Evolutionary conservation across 2,797 vertebrate species (phyloP).

Genomic region (Erpetoichthys calabaricus): DNA sequence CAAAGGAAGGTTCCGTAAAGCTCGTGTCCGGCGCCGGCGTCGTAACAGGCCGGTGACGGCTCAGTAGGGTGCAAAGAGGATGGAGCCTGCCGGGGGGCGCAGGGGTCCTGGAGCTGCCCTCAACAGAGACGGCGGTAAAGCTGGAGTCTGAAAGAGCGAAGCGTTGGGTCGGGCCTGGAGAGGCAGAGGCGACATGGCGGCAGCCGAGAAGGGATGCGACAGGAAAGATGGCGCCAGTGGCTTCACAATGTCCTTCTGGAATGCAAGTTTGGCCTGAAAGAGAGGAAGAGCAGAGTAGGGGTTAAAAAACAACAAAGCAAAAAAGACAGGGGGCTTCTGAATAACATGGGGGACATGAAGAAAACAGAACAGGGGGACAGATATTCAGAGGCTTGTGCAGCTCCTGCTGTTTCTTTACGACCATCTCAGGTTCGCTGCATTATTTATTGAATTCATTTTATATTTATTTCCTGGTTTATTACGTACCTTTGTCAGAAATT

Average conservation of each 20-base stretch:
- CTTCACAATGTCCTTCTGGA: slow-evolving; percentile 77
- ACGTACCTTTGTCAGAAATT: no score
- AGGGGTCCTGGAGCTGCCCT: slow-evolving; percentile 77
- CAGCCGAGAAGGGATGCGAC: slow-evolving; percentile 59
- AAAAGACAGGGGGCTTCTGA: slow-evolving; percentile 10
- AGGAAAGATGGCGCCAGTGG: slow-evolving; percentile 72
- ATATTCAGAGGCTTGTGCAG: no score
- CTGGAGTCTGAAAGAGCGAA: slow-evolving; percentile 65
- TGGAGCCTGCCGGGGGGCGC: slow-evolving; percentile 65
- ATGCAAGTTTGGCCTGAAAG: slow-evolving; percentile 65
- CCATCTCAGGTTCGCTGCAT: no score
- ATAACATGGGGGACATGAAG: no score
- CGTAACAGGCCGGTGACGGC: slow-evolving; percentile 24
- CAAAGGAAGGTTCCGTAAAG: slow-evolving; percentile 9
- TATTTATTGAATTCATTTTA: no score
- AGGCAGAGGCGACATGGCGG: slow-evolving; percentile 54
- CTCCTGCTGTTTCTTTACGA: no score
- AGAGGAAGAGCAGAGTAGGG: slow-evolving; percentile 3
- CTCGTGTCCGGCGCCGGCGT: slow-evolving; percentile 13
- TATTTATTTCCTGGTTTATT: no score
- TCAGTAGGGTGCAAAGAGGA: slow-evolving; percentile 82
- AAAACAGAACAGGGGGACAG: no score
- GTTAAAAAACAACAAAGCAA: not conserved
- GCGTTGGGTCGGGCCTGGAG: slow-evolving; percentile 57
- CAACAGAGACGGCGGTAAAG: slow-evolving; percentile 65